Evolutionary conservation across 2,113 vertebrate species (phyloP).

Genomic region (Melospiza melodia): DNA sequence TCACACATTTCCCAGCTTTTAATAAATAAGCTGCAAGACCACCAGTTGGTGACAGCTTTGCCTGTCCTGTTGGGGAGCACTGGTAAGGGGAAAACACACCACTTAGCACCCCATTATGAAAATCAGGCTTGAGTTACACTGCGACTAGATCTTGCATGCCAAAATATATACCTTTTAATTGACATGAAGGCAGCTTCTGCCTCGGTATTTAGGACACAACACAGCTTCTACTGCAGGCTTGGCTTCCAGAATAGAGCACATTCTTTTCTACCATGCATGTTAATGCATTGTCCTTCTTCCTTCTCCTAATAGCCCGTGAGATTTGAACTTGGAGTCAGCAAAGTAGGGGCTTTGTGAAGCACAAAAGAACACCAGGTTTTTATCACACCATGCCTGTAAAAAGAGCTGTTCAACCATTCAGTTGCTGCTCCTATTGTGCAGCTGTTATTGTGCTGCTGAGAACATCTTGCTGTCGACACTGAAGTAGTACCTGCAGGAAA

Average conservation of each 20-base stretch:
- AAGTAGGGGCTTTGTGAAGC: slow-evolving; percentile 68
- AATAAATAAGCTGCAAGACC: background rate
- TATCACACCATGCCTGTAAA: slow-evolving; percentile 62
- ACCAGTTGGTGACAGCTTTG: background rate
- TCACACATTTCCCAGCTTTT: background rate
- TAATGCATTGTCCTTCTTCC: slow-evolving; percentile 57
- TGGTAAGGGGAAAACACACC: background rate
- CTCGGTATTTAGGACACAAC: slow-evolving; percentile 17
- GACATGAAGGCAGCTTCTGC: slow-evolving; percentile 1
- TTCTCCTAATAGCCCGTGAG: slow-evolving; percentile 65
- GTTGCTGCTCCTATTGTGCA: slow-evolving; percentile 62
- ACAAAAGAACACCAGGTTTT: slow-evolving; percentile 77
- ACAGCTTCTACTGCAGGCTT: slow-evolving; percentile 2
- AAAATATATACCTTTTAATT: slow-evolving; percentile 18
- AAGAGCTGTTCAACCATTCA: slow-evolving; percentile 68
- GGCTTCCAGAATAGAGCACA: slow-evolving; percentile 41
- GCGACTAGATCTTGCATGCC: background rate
- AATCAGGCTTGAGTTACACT: background rate
- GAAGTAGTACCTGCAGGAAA: slow-evolving; percentile 75
- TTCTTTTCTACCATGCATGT: slow-evolving; percentile 55
- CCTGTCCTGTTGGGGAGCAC: background rate
- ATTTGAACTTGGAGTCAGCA: slow-evolving; percentile 74
- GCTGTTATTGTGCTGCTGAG: slow-evolving; percentile 69
- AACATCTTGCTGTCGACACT: slow-evolving; percentile 63
- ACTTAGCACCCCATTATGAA: background rate